These are phyloP conservation scores for Brachionus koreanus DNA, from an alignment of 1,140 invertebrate species.

Conservation along the genomic window DNA sequence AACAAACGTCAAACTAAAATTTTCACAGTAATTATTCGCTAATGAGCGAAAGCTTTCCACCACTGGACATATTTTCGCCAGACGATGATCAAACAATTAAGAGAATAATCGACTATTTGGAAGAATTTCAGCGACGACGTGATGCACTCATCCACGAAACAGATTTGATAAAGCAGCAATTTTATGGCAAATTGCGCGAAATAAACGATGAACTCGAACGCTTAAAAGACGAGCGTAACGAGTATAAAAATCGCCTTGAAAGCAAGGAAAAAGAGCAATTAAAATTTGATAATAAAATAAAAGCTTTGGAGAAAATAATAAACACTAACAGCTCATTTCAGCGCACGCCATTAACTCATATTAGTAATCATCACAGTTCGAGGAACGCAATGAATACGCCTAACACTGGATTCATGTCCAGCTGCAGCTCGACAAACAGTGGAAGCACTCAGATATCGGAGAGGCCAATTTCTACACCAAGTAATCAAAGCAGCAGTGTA, in stretches of 20 bases:
- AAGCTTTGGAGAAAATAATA: conserved; percentile 38
- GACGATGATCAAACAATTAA: conserved; percentile 29
- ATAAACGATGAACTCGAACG: conserved; percentile 1
- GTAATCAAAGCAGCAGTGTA: not conserved
- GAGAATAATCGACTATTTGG: conserved; percentile 29
- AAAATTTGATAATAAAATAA: conserved; percentile 39
- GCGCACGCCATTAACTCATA: not conserved
- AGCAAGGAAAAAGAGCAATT: conserved; percentile 24
- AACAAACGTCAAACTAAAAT: not conserved
- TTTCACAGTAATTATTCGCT: conserved; percentile 10
- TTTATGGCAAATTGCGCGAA: conserved; percentile 25
- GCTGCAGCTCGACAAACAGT: conserved; percentile 11
- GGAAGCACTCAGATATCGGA: not conserved
- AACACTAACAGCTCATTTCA: not conserved
- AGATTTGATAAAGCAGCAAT: conserved; percentile 30
- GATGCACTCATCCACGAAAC: conserved; percentile 42
- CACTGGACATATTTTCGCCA: conserved; percentile 42
- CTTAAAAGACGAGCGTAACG: not conserved
- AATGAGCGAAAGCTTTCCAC: conserved; percentile 42
- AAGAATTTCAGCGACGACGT: conserved; percentile 29
- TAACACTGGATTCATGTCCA: not conserved
- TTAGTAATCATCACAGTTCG: not conserved
- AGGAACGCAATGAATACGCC: conserved; percentile 9
- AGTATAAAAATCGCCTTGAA: conserved; percentile 1
- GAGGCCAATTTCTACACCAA: not conserved